These are phyloP conservation scores for Metopolophium dirhodum DNA, from an alignment of 1,140 invertebrate genomes.

Conservation along the genomic window DNA sequence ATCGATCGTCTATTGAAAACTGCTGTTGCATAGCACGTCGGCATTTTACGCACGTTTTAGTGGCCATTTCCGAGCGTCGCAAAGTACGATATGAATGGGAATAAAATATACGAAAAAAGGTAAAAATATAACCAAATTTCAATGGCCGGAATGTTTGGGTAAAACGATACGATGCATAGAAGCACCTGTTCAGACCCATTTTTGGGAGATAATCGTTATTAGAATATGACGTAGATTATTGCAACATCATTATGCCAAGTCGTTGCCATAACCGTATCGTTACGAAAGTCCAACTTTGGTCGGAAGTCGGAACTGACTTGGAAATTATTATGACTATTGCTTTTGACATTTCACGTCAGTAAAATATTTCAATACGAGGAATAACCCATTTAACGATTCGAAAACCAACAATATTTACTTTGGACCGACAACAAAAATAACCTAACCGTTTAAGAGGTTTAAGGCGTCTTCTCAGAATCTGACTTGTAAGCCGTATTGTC, in stretches of 20 bases:
- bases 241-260: background rate
- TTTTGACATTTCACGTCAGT: background rate
- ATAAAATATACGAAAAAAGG: background rate
- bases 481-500: background rate
- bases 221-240: background rate
- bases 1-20: background rate
- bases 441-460: background rate
- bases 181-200: background rate
- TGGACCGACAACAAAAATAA: background rate
- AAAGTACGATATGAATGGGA: background rate
- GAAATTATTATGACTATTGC: background rate
- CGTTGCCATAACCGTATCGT: background rate
- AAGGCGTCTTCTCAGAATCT: background rate
- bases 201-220: background rate
- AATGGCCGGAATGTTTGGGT: background rate
- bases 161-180: background rate
- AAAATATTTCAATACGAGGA: background rate
- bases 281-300: background rate
- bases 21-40: background rate
- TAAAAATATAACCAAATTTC: background rate
- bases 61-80: background rate
- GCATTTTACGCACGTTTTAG: background rate
- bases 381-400: background rate
- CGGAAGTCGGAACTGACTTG: background rate
- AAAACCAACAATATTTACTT: background rate